Conservation (phyloP, 2,888 invertebrate species). For the Muscina levida region DNA sequence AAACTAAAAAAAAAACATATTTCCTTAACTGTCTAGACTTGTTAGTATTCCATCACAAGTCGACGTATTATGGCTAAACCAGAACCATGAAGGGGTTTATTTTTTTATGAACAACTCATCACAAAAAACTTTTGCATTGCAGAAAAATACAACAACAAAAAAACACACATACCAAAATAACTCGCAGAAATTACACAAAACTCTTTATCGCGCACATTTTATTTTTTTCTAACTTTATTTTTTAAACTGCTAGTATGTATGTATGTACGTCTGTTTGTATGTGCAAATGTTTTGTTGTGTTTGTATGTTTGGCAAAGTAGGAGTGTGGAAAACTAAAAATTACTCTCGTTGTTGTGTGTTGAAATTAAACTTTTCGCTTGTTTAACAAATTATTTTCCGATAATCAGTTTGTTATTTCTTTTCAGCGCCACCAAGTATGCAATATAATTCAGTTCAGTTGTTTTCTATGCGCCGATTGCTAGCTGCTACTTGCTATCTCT, state of each 20-base stretch:
- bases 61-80: not conserved
- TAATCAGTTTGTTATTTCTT: conserved; percentile 57
- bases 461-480: conserved; percentile 14
- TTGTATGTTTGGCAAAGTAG: no score
- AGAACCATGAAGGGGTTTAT: not conserved
- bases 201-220: conserved; percentile 59
- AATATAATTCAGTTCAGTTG: conserved; percentile 19
- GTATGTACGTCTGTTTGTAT: not conserved
- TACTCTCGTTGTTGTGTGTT: conserved; percentile 24
- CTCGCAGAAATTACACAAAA: conserved; percentile 32
- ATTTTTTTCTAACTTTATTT: conserved; percentile 23
- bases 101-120: conserved; percentile 3
- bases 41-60: conserved; percentile 58
- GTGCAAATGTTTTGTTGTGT: not conserved
- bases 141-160: conserved; percentile 8
- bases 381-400: conserved; percentile 63
- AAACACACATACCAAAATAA: no score
- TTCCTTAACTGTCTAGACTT: conserved; percentile 61
- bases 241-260: conserved; percentile 24
- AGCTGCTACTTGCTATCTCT: conserved; percentile 23
- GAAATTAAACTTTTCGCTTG: conserved; percentile 59
- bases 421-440: conserved; percentile 60
- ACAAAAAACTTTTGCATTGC: conserved; percentile 27
- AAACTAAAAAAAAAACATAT: conserved; percentile 45
- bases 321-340: conserved; percentile 29